Conservation (phyloP, 2,113 vertebrate genomes). For the Rattus rattus region DNA sequence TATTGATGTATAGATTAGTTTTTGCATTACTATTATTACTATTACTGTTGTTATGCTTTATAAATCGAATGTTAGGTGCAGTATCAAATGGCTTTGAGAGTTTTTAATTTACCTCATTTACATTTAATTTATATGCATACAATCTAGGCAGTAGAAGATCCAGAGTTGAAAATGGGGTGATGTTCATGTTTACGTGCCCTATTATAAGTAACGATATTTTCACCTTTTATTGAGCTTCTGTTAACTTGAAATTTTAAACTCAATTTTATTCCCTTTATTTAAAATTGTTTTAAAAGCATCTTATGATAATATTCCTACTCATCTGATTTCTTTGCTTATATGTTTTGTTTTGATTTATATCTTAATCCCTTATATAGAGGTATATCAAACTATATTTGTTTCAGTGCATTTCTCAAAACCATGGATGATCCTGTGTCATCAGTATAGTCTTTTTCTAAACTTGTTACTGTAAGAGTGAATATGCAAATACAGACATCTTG, state of each 20-base stretch:
- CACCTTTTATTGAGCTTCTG: background rate
- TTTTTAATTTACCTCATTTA: background rate
- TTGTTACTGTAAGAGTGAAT: background rate
- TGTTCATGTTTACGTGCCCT: background rate
- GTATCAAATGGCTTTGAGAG: background rate
- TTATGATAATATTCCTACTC: background rate
- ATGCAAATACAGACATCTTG: background rate
- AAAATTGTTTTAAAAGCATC: background rate
- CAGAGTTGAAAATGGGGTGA: background rate
- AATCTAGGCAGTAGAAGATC: too few relatives aligned
- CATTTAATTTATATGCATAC: background rate
- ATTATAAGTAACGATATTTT: background rate
- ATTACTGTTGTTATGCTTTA: background rate
- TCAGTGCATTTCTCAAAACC: background rate
- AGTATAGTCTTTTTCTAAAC: background rate
- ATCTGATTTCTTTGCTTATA: background rate
- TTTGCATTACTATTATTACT: background rate
- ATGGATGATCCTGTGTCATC: background rate
- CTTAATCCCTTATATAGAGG: background rate
- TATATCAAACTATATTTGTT: background rate
- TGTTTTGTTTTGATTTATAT: background rate
- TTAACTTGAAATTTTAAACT: background rate
- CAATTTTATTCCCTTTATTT: background rate
- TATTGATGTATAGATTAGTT: too few relatives aligned
- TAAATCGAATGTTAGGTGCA: too few relatives aligned